These are phyloP conservation scores for Trissoscelio sp. DNA, from an alignment of 2,888 invertebrate genomes.

Conservation along the genomic window DNA sequence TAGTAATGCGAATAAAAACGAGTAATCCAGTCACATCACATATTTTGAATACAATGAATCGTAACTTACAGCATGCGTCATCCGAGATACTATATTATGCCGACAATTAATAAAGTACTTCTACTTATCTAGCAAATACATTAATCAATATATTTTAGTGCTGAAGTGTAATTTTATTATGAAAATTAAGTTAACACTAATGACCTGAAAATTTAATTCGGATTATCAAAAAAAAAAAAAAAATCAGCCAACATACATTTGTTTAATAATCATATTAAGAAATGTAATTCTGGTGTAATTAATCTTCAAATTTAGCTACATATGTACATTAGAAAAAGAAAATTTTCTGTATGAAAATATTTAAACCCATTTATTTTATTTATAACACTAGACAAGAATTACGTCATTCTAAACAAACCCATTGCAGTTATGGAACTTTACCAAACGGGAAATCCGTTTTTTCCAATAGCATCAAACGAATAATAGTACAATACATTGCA, in stretches of 20 bases:
- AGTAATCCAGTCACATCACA: constrained; percentile 19
- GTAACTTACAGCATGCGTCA: constrained; percentile 42
- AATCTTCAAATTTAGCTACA: too few relatives aligned
- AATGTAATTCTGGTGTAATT: too few relatives aligned
- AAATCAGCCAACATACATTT: too few relatives aligned
- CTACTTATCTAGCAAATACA: constrained; percentile 1
- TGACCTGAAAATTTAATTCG: too few relatives aligned
- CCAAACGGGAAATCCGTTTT: constrained; percentile 47
- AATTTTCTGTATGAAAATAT: too few relatives aligned
- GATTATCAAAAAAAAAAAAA: not conserved
- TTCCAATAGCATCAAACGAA: constrained; percentile 23
- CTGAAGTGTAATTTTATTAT: too few relatives aligned
- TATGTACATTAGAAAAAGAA: too few relatives aligned
- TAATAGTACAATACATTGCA: not conserved
- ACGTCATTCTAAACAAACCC: constrained; percentile 19
- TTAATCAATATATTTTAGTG: constrained; percentile 8
- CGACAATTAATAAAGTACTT: constrained; percentile 38
- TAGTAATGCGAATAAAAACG: constrained; percentile 17
- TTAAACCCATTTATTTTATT: constrained; percentile 8
- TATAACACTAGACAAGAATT: constrained; percentile 10
- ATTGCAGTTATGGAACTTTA: constrained; percentile 31
- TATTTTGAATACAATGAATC: constrained; percentile 49
- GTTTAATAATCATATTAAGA: too few relatives aligned
- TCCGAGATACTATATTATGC: constrained; percentile 13
- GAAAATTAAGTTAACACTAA: too few relatives aligned